These are phyloP conservation scores for Drosophila rellima DNA, from an alignment of 2,888 invertebrate species.

Conservation along the genomic window DNA sequence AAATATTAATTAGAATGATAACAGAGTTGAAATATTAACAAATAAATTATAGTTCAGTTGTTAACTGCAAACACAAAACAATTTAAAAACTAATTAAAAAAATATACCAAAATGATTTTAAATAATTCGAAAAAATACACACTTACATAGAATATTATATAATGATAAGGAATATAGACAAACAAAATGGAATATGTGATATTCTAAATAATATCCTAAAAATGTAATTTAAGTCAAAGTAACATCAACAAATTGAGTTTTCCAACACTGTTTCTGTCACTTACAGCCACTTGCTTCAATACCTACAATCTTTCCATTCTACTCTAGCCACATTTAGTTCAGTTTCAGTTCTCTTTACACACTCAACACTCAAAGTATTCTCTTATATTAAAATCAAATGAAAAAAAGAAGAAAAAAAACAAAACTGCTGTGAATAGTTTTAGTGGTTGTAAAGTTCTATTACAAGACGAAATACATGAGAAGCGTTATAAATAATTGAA, in stretches of 20 bases:
- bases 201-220: constrained; percentile 81
- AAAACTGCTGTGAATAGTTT: constrained; percentile 85
- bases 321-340: constrained; percentile 11
- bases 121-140: constrained; percentile 17
- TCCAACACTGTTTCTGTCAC: constrained; percentile 31
- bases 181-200: constrained; percentile 76
- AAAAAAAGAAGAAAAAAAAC: constrained; percentile 44
- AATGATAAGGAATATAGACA: constrained; percentile 10
- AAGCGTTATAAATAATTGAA: constrained; percentile 57
- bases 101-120: constrained; percentile 19
- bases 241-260: constrained; percentile 33
- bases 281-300: constrained; percentile 56
- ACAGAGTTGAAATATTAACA: constrained; percentile 57
- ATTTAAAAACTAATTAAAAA: constrained; percentile 5
- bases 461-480: constrained; percentile 41
- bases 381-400: constrained; percentile 49
- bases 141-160: constrained; percentile 21
- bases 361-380: constrained; percentile 49
- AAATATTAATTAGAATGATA: constrained; percentile 38
- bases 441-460: constrained; percentile 83
- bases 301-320: constrained; percentile 6
- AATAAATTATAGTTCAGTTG: constrained; percentile 64
- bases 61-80: constrained; percentile 35
- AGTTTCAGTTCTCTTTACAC: constrained; percentile 19
- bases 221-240: constrained; percentile 57